A percentile compares a stretch with the other conserved stretches of the same genome.
These are phyloP conservation scores for Cyprichromis sp. DNA, from an alignment of 2,113 vertebrate species.

Conservation along the genomic window DNA sequence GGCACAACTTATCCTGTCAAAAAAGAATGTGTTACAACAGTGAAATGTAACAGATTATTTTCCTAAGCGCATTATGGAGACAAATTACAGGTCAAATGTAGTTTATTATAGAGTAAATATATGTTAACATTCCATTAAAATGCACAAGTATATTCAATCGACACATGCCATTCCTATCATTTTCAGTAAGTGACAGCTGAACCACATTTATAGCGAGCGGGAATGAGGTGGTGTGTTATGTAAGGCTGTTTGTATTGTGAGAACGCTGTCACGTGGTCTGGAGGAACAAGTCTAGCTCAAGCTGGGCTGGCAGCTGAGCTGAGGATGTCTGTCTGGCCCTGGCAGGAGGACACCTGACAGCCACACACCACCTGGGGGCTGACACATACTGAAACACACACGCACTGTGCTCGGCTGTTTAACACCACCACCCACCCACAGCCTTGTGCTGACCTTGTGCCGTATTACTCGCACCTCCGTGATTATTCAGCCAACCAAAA, in stretches of 20 bases:
- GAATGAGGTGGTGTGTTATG: slow-evolving; percentile 25
- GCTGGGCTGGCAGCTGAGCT: slow-evolving; percentile 33
- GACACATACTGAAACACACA: slow-evolving; percentile 31
- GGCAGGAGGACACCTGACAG: slow-evolving; percentile 58
- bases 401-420: not conserved
- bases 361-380: slow-evolving; percentile 47
- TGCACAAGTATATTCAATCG: not conserved
- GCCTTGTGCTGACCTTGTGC: slow-evolving; percentile 48
- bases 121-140: not conserved
- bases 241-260: slow-evolving; percentile 51
- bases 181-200: not conserved
- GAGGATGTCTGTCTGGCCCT: slow-evolving; percentile 37
- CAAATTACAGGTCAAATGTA: not conserved
- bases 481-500: slow-evolving; percentile 49
- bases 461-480: slow-evolving; percentile 43
- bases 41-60: slow-evolving; percentile 18
- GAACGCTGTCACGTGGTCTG: slow-evolving; percentile 51
- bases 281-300: slow-evolving; percentile 40
- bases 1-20: not conserved
- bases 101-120: not conserved
- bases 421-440: slow-evolving; percentile 31
- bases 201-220: slow-evolving; percentile 35
- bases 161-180: not conserved
- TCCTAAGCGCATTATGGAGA: not conserved
- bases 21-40: not conserved